Evolutionary conservation across 2,113 vertebrate species (phyloP).

Genomic region (Clarias macrocephalus): DNA sequence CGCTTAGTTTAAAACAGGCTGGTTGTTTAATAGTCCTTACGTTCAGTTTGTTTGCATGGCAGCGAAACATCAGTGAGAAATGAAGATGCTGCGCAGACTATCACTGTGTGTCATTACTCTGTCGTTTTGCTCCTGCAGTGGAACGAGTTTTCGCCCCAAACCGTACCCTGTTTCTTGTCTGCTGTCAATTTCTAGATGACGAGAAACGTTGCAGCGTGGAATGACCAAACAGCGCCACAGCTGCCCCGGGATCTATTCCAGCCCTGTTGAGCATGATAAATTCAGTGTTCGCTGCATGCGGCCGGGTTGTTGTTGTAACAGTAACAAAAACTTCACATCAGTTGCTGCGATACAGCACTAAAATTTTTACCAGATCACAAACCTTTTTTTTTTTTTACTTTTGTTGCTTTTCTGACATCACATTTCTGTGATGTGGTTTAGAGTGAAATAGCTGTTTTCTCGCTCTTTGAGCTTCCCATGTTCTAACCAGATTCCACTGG

Average conservation of each 20-base stretch:
- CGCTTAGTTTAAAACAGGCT: not conserved
- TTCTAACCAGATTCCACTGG: slow-evolving; percentile 49
- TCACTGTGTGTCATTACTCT: slow-evolving; percentile 1
- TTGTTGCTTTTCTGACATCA: slow-evolving; percentile 1
- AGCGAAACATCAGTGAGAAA: slow-evolving; percentile 29
- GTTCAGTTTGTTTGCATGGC: slow-evolving; percentile 31
- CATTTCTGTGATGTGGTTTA: slow-evolving; percentile 48
- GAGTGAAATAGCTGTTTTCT: slow-evolving; percentile 48
- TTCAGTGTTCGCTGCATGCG: not conserved
- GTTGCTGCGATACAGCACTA: not conserved
- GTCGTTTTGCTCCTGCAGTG: slow-evolving; percentile 25
- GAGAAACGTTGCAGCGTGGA: not conserved
- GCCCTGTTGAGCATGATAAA: slow-evolving; percentile 10
- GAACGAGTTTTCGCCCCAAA: slow-evolving; percentile 16
- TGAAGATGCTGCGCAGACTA: not conserved
- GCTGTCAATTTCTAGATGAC: slow-evolving; percentile 6
- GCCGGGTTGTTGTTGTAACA: not conserved
- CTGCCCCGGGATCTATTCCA: slow-evolving; percentile 30
- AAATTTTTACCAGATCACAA: slow-evolving; percentile 21
- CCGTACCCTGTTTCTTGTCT: slow-evolving; percentile 14
- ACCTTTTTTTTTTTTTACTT: not conserved
- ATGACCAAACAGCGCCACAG: slow-evolving; percentile 30
- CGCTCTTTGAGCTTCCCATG: slow-evolving; percentile 33
- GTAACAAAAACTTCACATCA: slow-evolving; percentile 9
- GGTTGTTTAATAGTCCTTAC: not conserved